A percentile compares a stretch with the other conserved stretches of the same genome.
phyloP scores from a whole-genome alignment of 2,888 invertebrate genomes.

The Sphaerophoria rueppellii region DNA sequence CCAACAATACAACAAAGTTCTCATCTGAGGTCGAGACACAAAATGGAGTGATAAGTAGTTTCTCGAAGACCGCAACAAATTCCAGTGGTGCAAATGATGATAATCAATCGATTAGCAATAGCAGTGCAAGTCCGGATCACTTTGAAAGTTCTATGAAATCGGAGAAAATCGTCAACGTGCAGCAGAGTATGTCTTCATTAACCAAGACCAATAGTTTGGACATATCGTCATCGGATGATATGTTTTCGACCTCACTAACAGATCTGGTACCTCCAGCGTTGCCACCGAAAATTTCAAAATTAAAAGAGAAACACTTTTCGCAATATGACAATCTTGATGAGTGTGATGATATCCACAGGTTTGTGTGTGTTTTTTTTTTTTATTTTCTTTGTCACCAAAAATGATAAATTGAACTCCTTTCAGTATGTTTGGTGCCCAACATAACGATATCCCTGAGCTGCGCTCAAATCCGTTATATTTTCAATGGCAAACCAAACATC shows the following conservation, averaged over 20 bases:
- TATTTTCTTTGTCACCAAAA: neutral
- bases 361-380: constrained; percentile 57
- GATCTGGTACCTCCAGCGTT: constrained; percentile 84
- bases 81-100: constrained; percentile 68
- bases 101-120: constrained; percentile 74
- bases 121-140: constrained; percentile 74
- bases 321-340: constrained; percentile 89
- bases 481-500: constrained; percentile 81
- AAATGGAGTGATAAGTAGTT: constrained; percentile 58
- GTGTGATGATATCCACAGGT: constrained; percentile 82
- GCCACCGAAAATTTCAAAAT: constrained; percentile 84
- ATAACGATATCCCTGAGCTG: constrained; percentile 82
- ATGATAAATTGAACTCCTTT: constrained; percentile 19
- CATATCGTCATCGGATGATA: constrained; percentile 74
- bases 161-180: constrained; percentile 74
- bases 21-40: constrained; percentile 49
- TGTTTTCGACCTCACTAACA: constrained; percentile 63
- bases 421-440: constrained; percentile 74
- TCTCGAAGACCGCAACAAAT: constrained; percentile 36
- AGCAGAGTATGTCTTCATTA: constrained; percentile 74
- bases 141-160: constrained; percentile 73
- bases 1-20: constrained; percentile 57
- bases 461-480: constrained; percentile 76
- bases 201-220: constrained; percentile 76
- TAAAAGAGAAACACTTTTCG: constrained; percentile 85